phyloP scores from a whole-genome alignment of 1,140 invertebrate genomes.

The Brachionus koreanus region DNA sequence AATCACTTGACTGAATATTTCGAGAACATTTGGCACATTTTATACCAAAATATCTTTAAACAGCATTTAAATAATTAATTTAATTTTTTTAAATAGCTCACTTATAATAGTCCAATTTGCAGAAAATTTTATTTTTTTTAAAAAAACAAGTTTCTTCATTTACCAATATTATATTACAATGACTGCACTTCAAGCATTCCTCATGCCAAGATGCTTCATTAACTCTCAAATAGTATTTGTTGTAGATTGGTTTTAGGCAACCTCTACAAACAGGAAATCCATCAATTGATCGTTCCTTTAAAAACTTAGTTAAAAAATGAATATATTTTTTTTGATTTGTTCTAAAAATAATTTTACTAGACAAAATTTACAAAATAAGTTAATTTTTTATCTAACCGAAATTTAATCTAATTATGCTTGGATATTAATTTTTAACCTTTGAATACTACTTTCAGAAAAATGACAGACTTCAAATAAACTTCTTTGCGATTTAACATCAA shows the following conservation, averaged over 20 bases:
- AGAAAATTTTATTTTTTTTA: conserved; percentile 37
- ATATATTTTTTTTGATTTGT: background rate
- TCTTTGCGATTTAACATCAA: no score
- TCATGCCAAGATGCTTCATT: conserved; percentile 42
- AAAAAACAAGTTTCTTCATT: conserved; percentile 35
- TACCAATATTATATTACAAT: background rate
- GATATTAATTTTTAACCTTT: no score
- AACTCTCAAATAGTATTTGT: conserved; percentile 36
- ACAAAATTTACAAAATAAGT: no score
- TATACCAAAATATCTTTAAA: conserved; percentile 79
- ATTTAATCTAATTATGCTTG: no score
- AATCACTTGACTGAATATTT: conserved; percentile 85
- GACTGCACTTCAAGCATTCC: conserved; percentile 34
- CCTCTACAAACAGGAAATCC: conserved; percentile 29
- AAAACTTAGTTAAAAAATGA: background rate
- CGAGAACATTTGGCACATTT: conserved; percentile 92
- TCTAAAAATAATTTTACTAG: no score
- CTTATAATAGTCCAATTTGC: conserved; percentile 45
- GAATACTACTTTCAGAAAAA: no score
- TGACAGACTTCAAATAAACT: no score
- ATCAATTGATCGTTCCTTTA: conserved; percentile 15
- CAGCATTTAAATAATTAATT: background rate
- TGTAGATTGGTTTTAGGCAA: conserved; percentile 8
- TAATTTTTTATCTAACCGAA: no score
- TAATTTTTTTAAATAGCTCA: background rate